Evolutionary conservation across 2,797 vertebrate species (phyloP).

Genomic region (Phalloptychus januarius): DNA sequence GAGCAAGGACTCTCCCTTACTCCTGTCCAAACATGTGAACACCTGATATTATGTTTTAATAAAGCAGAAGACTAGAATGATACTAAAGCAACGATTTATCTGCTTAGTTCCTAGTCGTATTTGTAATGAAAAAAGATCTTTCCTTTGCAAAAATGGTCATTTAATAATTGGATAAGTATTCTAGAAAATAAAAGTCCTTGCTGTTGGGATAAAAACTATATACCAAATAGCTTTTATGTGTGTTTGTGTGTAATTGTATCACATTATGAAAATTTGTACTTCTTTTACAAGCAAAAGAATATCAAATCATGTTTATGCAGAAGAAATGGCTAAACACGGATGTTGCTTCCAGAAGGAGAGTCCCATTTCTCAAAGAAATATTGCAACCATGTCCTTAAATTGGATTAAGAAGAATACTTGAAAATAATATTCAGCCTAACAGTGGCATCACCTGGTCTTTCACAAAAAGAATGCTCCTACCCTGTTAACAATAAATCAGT

Average conservation of each 20-base stretch:
- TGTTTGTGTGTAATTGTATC: background rate
- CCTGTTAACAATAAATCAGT: background rate
- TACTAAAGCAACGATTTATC: background rate
- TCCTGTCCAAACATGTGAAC: background rate
- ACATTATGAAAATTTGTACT: background rate
- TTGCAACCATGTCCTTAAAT: background rate
- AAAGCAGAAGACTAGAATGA: conserved; percentile 6
- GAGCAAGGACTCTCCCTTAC: background rate
- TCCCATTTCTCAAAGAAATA: background rate
- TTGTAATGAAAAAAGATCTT: background rate
- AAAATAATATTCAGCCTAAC: background rate
- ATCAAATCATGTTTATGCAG: background rate
- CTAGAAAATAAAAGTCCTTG: background rate
- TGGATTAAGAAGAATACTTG: background rate
- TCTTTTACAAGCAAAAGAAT: background rate
- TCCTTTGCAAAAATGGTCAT: background rate
- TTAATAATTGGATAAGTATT: background rate
- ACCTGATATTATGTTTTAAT: conserved; percentile 5
- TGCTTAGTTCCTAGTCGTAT: background rate
- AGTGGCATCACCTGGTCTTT: background rate
- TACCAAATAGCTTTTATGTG: background rate
- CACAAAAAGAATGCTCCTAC: background rate
- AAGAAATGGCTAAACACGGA: background rate
- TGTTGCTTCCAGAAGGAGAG: background rate
- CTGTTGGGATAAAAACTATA: background rate